Base-by-base conservation (phyloP, 2,888 invertebrate genomes). In the Palloptera scutellata region DNA sequence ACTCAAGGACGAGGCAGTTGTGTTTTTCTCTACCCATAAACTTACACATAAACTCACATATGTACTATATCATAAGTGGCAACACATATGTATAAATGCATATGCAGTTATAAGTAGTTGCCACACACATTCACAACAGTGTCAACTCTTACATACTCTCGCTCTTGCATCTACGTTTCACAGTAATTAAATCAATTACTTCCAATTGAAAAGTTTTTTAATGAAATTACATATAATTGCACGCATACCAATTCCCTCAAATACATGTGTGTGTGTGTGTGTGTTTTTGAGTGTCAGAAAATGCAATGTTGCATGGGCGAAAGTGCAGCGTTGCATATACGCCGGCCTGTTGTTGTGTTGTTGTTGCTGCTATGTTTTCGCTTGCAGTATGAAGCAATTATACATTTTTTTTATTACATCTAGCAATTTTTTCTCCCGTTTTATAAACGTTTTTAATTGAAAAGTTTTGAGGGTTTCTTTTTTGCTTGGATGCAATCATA, bases 161-260 rank as follows among this genome's bases (percentile, higher is more conserved):
- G 12, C 10, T 8, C 19, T 12, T 48, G 48, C 48, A 53, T 5
- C 17, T 53, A 12, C 51, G 20, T 48, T 61, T 9, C 41, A n/a
- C 40, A 40, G 61, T 61, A 52, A 61, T 61, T 61, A 61, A 61
- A 61, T 61, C 40, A 61, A 51, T 61, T 52, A 61, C 52, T 30
- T 61, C 2, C 41, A 30, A 9, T 59, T 45, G 15, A 43, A 17
- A 43, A 43, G 59, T 59, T 43, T n/a, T 43, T 59, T 17, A 43
- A 13, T 19, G 42, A 15, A n/a, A 48, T 4, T 8, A n/a, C 12
- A 15, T 5, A 15, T 54, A 12, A n/a, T 12, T 19, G 12, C 2
- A 54, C 13, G 12, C 17, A 54, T 6, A 54, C 17, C 1, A 54
- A 11, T 54, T 8, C 54, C 15, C n/a, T n/a, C n/a, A n/a, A n/a